A percentile compares a stretch with the other conserved stretches of the same genome.
These are phyloP conservation scores for Dermatophagoides farinae DNA, from an alignment of 1,140 invertebrate genomes.

Conservation along the genomic window DNA sequence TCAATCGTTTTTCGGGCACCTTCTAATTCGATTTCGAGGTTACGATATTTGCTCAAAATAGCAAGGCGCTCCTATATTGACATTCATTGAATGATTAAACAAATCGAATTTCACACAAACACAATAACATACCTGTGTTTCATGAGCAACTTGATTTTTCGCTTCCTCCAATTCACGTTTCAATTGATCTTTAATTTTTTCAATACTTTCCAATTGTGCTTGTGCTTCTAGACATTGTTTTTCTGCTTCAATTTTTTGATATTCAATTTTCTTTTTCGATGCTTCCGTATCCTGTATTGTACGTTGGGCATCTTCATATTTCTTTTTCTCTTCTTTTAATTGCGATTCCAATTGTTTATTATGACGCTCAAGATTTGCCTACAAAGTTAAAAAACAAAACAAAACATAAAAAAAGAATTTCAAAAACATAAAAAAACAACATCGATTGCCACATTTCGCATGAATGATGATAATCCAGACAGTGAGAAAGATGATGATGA, in stretches of 20 bases:
- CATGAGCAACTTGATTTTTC: constrained; percentile 87
- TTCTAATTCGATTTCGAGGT: constrained; percentile 91
- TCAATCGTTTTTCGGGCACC: constrained; percentile 81
- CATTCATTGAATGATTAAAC: constrained; percentile 1
- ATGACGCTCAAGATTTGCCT: constrained; percentile 90
- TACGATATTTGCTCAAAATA: constrained; percentile 82
- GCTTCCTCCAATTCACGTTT: constrained; percentile 89
- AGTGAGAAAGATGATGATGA: too few relatives aligned
- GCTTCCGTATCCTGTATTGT: constrained; percentile 84
- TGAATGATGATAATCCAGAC: neutral
- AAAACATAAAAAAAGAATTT: neutral
- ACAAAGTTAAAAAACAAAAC: neutral
- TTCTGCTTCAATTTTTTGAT: constrained; percentile 83
- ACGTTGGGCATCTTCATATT: constrained; percentile 84
- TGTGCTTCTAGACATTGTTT: constrained; percentile 91
- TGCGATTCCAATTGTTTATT: constrained; percentile 85
- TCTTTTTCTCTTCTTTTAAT: constrained; percentile 78
- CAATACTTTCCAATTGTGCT: constrained; percentile 81
- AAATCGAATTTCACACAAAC: neutral
- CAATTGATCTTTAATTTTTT: constrained; percentile 88
- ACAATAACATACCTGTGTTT: constrained; percentile 40
- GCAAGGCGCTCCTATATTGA: constrained; percentile 51
- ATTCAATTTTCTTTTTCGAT: constrained; percentile 86
- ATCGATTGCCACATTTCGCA: neutral
- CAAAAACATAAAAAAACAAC: neutral